phyloP scores from a whole-genome alignment of 2,113 vertebrate species.

The Campylomormyrus tamandua region DNA sequence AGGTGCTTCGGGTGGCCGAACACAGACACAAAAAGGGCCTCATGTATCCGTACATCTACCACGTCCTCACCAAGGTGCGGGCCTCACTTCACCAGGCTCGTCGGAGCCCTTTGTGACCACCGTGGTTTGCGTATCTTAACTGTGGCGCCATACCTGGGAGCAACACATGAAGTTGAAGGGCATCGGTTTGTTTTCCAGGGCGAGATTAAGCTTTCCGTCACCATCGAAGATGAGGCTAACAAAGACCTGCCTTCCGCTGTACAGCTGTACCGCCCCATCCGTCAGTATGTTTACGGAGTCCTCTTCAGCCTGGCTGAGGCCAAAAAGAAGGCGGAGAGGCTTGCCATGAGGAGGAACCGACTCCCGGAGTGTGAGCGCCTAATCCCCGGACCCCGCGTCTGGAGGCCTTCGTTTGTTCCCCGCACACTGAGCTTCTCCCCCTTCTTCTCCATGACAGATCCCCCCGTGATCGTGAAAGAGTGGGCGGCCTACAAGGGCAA shows the following conservation, averaged over 20 bases:
- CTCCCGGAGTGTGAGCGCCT: slow-evolving; percentile 72
- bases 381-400: slow-evolving; percentile 6
- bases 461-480: slow-evolving; percentile 85
- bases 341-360: slow-evolving; percentile 85
- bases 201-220: slow-evolving; percentile 91
- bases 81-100: background rate
- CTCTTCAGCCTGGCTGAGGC: slow-evolving; percentile 92
- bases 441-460: slow-evolving; percentile 55
- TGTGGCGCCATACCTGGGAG: background rate
- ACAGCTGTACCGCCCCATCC: slow-evolving; percentile 85
- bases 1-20: slow-evolving; percentile 89
- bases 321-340: slow-evolving; percentile 87
- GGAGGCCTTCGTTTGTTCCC: slow-evolving; percentile 45
- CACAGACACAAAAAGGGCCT: slow-evolving; percentile 91
- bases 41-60: slow-evolving; percentile 95
- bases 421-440: background rate
- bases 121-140: background rate
- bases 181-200: slow-evolving; percentile 59
- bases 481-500: slow-evolving; percentile 97
- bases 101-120: background rate
- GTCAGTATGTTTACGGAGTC: slow-evolving; percentile 93
- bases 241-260: slow-evolving; percentile 91
- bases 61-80: slow-evolving; percentile 85
- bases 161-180: background rate
- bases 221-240: slow-evolving; percentile 95